Conservation (phyloP, 2,797 vertebrate genomes). For the Rallus crepitans region DNA sequence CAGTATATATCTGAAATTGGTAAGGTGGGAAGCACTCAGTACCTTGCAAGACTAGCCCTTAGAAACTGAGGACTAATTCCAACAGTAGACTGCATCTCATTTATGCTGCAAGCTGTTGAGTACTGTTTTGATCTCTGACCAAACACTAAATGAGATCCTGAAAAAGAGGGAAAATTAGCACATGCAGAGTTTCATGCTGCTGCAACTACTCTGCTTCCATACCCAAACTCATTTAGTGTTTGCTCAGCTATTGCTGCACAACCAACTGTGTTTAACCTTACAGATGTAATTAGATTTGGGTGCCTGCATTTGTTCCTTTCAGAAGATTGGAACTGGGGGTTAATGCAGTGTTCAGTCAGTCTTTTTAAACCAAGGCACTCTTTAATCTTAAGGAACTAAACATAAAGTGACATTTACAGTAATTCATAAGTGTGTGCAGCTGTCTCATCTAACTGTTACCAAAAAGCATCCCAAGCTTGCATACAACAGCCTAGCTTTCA, state of each 20-base stretch:
- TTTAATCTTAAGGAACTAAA: conserved; percentile 33
- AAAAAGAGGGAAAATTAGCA: background rate
- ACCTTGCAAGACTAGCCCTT: background rate
- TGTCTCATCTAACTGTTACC: background rate
- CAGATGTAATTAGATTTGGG: conserved; percentile 23
- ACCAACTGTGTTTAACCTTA: background rate
- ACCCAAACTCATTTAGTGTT: background rate
- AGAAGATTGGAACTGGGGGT: background rate
- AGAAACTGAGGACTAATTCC: background rate
- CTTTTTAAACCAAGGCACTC: background rate
- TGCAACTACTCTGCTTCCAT: background rate
- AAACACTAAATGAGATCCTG: background rate
- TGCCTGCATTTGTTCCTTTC: conserved; percentile 2
- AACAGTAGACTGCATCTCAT: background rate
- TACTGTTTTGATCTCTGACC: background rate
- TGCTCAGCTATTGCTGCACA: background rate
- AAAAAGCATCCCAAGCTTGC: background rate
- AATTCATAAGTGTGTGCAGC: background rate
- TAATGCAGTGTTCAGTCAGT: conserved; percentile 38
- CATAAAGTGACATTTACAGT: conserved; percentile 23
- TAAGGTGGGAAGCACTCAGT: background rate
- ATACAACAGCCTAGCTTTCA: background rate
- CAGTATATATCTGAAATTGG: background rate
- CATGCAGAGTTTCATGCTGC: background rate
- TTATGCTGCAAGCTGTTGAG: background rate